Percentiles rank a stretch among this genome's conserved stretches.
phyloP scores from a whole-genome alignment of 92 coral and sea anemone genomes.

The Actinernus sp. region DNA sequence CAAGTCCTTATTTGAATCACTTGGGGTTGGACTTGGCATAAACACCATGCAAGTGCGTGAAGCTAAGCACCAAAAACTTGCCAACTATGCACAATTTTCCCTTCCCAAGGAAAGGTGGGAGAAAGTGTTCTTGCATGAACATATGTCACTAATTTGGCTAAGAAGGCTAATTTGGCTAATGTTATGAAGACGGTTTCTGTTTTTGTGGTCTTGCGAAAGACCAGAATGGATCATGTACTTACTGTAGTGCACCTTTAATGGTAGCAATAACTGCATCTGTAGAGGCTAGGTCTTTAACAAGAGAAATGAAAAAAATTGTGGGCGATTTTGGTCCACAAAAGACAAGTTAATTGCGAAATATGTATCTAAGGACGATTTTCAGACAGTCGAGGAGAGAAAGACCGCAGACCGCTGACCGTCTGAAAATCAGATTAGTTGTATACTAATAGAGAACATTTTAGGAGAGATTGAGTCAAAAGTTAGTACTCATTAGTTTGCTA shows the following conservation, averaged over 20 bases:
- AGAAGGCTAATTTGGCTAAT: slow-evolving; percentile 50
- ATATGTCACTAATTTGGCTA: slow-evolving; percentile 64
- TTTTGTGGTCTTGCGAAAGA: slow-evolving; percentile 35
- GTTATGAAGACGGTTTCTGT: slow-evolving; percentile 39
- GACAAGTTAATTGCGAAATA: too few relatives aligned
- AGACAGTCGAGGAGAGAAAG: too few relatives aligned
- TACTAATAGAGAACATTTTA: too few relatives aligned
- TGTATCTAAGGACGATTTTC: too few relatives aligned
- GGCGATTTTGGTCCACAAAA: too few relatives aligned
- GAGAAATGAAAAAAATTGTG: slow-evolving; percentile 13
- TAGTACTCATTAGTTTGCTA: too few relatives aligned
- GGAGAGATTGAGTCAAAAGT: too few relatives aligned
- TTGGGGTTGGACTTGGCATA: slow-evolving; percentile 67
- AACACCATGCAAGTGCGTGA: slow-evolving; percentile 72
- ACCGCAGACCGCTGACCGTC: too few relatives aligned
- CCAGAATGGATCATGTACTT: slow-evolving; percentile 22
- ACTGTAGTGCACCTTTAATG: slow-evolving; percentile 49
- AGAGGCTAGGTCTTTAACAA: slow-evolving; percentile 33
- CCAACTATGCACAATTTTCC: slow-evolving; percentile 67
- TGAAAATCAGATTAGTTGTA: too few relatives aligned
- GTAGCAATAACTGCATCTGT: slow-evolving; percentile 56
- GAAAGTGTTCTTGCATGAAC: slow-evolving; percentile 73
- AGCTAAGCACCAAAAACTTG: slow-evolving; percentile 79
- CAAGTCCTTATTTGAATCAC: slow-evolving; percentile 52
- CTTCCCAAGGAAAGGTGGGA: slow-evolving; percentile 71